Base-by-base conservation (phyloP, 2,888 invertebrate genomes). In the Galerucella pusilla region DNA sequence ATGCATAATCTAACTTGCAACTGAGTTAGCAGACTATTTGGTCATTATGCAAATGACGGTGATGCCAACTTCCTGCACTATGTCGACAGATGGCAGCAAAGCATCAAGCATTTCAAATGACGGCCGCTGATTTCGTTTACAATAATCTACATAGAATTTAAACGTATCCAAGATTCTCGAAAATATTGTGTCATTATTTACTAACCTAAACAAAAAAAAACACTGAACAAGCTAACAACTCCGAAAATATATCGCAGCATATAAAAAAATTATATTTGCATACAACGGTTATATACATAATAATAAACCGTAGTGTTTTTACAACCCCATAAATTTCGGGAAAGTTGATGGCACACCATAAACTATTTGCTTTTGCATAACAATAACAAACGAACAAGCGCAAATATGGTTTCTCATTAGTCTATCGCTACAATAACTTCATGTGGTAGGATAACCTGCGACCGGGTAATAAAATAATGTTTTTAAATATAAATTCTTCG, bases 41-140 rank as follows among this genome's bases (percentile, higher is more conserved):
- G 84, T 83, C 83, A 85, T 85, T 86, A 86, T 85, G 85, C 81
- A 85, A 85, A 86, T 86, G n/a, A 16, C 65, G 20, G 10, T 57
- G 71, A 65, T 71, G 71, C 65, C 71, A 65, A 71, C 65, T 71
- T 71, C 71, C 71, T 71, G 46, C 71, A 57, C 69, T 61, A 72
- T 75, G 73, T 78, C 81, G 79, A 78, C 85, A 85, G 83, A 84
- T 85, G 85, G 83, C 82, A 83, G 78, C 81, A 77, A 73, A 60
- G 45, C 76, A 59, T 74, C 67, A 74, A 76, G 74, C 68, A 68
- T 63, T 74, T 49, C 59, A 25, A 49, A 64, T 54, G 54, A 45
- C n/a, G n/a, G n/a, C n/a, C n/a, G n/a, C n/a, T 63, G 63, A 42
- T 63, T 61, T 61, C 35, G 61, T 61, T 61, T 14, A 61, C n/a